Base-by-base conservation (phyloP, 2,797 vertebrate genomes). In the Mallotus villosus region DNA sequence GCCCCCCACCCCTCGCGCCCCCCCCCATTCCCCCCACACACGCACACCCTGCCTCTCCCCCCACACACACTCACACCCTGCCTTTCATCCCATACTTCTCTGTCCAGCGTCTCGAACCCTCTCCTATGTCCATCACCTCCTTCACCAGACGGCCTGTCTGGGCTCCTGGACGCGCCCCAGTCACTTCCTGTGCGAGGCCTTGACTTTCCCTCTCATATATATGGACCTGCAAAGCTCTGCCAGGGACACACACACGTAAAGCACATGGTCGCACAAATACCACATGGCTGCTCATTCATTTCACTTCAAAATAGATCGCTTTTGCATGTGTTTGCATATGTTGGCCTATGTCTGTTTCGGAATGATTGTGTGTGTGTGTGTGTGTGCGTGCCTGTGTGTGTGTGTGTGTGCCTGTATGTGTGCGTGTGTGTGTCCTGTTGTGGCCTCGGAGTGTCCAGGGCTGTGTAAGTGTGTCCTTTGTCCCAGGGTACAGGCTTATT, bases 141-240 rank as follows among this genome's bases (percentile, higher is more conserved):
- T 85, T 86, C 75, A 78, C 78, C 87, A 86, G 85, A 88, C 87
- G 82, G 87, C 80, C 84, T 84, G 83, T 89, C 88, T 89, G 77
- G 74, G 79, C n/a, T 25, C 21, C 46, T 4, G 6, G 32, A 86
- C 73, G 82, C 81, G 86, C 82, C 85, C 79, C 58, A 78, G 68
- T 69, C 27, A 76, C 82, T 89, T 87, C 87, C 83, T 74, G 77
- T 57, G 77, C 79, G 76, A 74, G 81, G 79, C 81, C 58, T 5
- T 83, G 77, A 82, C 82, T 87, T 80, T 63, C 62, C 76, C 73
- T 64, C 53, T 72, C 6, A 57, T 76, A 64, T 49, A 76, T 76
- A 63, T 17, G 74, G 76, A 78, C 66, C 81, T 63, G 74, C 80
- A 82, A 78, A 79, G 72, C 82, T 79, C 82, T 77, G 46, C 68